A percentile compares a stretch with the other conserved stretches of the same genome.
Conservation (phyloP, 2,113 vertebrate species). For the Lasiurus cinereus region DNA sequence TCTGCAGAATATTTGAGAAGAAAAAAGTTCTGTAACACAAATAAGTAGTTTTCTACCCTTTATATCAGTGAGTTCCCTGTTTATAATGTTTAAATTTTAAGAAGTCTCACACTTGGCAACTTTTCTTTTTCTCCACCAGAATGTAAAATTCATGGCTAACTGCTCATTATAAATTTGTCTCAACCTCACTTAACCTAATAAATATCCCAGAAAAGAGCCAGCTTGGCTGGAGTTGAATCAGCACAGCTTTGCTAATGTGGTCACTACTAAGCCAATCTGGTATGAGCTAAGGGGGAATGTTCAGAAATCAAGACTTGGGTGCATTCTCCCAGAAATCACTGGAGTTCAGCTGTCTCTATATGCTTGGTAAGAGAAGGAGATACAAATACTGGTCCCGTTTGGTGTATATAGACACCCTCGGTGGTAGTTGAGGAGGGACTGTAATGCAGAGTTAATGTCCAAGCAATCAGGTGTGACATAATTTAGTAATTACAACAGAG, state of each 20-base stretch:
- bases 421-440: no score
- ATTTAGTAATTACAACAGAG: no score
- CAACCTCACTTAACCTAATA: conserved; percentile 63
- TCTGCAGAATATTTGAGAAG: conserved; percentile 45
- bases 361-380: background rate
- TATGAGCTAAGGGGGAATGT: background rate
- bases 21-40: background rate
- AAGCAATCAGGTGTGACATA: accelerated
- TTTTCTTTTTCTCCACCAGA: background rate
- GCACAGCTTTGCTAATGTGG: conserved; percentile 53
- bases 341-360: background rate
- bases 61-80: background rate
- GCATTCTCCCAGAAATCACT: conserved; percentile 56
- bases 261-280: conserved; percentile 55
- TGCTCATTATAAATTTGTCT: conserved; percentile 61
- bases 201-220: conserved; percentile 48
- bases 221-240: conserved; percentile 73
- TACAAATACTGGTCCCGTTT: background rate
- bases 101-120: conserved; percentile 9
- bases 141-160: conserved; percentile 66
- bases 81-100: conserved; percentile 46
- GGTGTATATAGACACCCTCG: accelerated
- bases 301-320: conserved; percentile 35
- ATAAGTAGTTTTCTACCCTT: background rate
- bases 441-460: background rate